Conservation (phyloP, 2,113 vertebrate genomes). For the Campylomormyrus numenius region DNA sequence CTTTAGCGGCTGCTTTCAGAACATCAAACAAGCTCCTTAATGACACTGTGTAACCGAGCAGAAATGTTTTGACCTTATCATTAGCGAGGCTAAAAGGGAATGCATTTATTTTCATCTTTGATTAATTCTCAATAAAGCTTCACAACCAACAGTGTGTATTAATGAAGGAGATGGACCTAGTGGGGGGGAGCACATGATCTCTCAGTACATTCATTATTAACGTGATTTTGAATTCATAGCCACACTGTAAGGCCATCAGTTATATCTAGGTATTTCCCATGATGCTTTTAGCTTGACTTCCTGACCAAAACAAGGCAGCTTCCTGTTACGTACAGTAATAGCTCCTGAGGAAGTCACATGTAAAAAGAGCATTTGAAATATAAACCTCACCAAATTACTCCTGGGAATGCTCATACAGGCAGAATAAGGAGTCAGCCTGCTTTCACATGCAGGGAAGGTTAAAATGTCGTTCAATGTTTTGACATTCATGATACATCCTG, state of each 20-base stretch:
- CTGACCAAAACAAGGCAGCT: conserved; percentile 10
- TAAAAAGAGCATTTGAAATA: not conserved
- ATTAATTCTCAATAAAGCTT: conserved; percentile 45
- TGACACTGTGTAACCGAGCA: conserved; percentile 25
- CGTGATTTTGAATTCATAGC: conserved; percentile 12
- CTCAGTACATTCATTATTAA: conserved; percentile 15
- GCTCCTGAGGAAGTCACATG: not conserved
- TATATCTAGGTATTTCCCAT: conserved; percentile 1
- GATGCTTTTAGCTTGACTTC: not conserved
- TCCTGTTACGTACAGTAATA: not conserved
- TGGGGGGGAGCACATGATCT: conserved; percentile 5
- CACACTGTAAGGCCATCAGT: not conserved
- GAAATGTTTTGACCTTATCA: conserved; percentile 28
- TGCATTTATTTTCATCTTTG: conserved; percentile 43
- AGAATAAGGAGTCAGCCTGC: not conserved
- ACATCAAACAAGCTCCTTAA: conserved; percentile 19
- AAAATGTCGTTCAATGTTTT: not conserved
- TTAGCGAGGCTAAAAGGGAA: conserved; percentile 31
- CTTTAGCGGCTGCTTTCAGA: conserved; percentile 8
- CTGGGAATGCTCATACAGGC: not conserved
- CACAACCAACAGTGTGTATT: conserved; percentile 37
- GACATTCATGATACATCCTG: not conserved
- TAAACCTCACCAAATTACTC: not conserved
- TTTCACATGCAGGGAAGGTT: not conserved
- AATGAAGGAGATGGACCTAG: conserved; percentile 34